Base-by-base conservation (phyloP, 2,113 vertebrate genomes). In the Pelmatolapia mariae region DNA sequence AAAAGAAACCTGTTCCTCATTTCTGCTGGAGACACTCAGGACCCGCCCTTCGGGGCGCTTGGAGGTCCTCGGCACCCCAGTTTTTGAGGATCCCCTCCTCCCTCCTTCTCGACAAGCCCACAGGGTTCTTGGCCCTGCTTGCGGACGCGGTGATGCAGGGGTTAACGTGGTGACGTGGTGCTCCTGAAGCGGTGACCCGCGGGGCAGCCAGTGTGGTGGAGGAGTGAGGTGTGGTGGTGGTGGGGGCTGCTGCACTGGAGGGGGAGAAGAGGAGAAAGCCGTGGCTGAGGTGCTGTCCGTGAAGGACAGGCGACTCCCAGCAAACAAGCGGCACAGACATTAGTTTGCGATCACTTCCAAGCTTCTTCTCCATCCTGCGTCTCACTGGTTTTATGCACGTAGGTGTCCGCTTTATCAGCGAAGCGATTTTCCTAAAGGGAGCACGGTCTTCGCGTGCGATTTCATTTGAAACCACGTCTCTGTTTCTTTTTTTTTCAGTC, bases 141-240 rank as follows among this genome's bases (percentile, higher is more conserved):
- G 50, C 15, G 57, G 71, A 87, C 81, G 50, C 83, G 93, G 95
- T 31, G 83, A 85, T 13, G 95, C 90, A 95, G 43, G 96, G 95
- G 96, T 96, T 97, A 97, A 97, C 26, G 53, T 73, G 82, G 89
- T 95, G 94, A 96, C 95, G 96, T 96, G 94, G 95, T 86, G 84
- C 85, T 95, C 93, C 90, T 86, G 94, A 92, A 95, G 94, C 95
- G 90, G 92, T 95, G 95, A 95, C 95, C 95, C 93, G 88, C 91
- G 90, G 94, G 93, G 95, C 93, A 93, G 87, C 87, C 88, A 10
- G 91, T 38, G 61, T 38, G 61, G 61, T 38, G 61, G n/a, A 38
- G 38, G 33, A 66, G 33, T 66, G 61, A 66, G 33, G 33, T 66
- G 61, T 66, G 33, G 61, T 66, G 53, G n/a, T 56, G 61, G 61